These are phyloP conservation scores for Sebastes oblongus DNA, from an alignment of 2,797 vertebrate species.

Conservation along the genomic window DNA sequence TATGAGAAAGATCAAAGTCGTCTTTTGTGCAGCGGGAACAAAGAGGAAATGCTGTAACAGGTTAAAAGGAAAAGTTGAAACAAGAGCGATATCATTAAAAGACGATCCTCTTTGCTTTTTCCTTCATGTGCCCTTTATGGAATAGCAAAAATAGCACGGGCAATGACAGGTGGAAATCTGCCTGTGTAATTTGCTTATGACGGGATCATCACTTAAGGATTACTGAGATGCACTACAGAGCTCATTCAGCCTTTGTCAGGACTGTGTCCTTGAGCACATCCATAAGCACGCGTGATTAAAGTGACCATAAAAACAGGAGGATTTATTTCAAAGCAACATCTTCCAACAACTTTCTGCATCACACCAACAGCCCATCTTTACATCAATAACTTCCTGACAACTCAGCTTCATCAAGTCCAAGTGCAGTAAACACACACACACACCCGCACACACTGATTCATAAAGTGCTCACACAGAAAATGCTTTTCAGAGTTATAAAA, in stretches of 20 bases:
- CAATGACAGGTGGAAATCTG: conserved; percentile 65
- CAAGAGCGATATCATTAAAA: conserved; percentile 64
- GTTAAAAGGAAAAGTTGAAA: conserved; percentile 81
- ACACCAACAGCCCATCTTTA: conserved; percentile 5
- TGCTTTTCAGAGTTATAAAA: conserved; percentile 68
- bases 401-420: neutral
- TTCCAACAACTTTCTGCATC: neutral
- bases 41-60: conserved; percentile 86
- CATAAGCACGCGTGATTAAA: neutral
- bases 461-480: conserved; percentile 52
- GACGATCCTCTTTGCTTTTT: conserved; percentile 6
- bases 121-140: conserved; percentile 32
- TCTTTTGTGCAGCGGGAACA: conserved; percentile 84
- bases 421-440: neutral
- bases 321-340: neutral
- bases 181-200: conserved; percentile 57
- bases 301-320: neutral
- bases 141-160: conserved; percentile 33
- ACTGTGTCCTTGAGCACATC: conserved; percentile 26
- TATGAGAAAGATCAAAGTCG: conserved; percentile 91
- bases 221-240: conserved; percentile 33
- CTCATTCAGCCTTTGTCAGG: conserved; percentile 40
- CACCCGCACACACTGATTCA: neutral
- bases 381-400: conserved; percentile 6
- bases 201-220: conserved; percentile 59